A percentile compares a stretch with the other conserved stretches of the same genome.
Conservation (phyloP, 2,888 invertebrate genomes). For the Colletes collaris region DNA sequence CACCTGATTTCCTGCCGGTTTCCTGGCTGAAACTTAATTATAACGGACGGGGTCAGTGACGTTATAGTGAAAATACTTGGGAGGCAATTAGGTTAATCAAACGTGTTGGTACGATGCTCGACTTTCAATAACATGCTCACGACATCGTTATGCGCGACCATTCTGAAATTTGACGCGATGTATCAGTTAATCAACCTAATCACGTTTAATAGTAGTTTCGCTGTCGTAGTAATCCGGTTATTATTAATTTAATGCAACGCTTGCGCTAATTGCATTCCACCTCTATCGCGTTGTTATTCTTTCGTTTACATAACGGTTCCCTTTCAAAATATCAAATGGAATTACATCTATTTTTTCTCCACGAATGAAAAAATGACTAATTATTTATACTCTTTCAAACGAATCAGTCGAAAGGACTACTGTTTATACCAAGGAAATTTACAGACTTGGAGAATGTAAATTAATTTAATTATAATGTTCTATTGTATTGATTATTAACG, state of each 20-base stretch:
- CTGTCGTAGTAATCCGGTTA: constrained; percentile 1
- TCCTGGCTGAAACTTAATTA: constrained; percentile 14
- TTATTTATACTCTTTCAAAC: too few species aligned
- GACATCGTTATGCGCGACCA: constrained; percentile 1
- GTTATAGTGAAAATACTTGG: constrained; percentile 30
- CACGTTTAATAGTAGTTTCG: constrained; percentile 23
- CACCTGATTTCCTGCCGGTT: too few species aligned
- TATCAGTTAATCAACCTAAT: constrained; percentile 42
- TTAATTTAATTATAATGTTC: too few species aligned
- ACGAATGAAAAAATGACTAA: too few species aligned
- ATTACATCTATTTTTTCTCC: too few species aligned
- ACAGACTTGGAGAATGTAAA: too few species aligned
- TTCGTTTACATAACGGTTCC: background rate
- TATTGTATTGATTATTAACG: too few species aligned
- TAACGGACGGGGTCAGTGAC: constrained; percentile 12
- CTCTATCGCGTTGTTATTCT: background rate
- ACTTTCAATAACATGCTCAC: constrained; percentile 44
- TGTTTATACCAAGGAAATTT: too few species aligned
- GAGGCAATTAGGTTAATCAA: constrained; percentile 38
- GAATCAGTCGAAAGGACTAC: too few species aligned
- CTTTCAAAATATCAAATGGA: too few species aligned
- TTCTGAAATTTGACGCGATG: constrained; percentile 8
- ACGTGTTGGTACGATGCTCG: constrained; percentile 24
- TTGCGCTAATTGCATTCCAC: constrained; percentile 19
- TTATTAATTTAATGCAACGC: constrained; percentile 32